Percentiles rank a stretch among this genome's conserved stretches.
Conservation (phyloP, 2,888 invertebrate genomes). For the Abrostola triplasia region DNA sequence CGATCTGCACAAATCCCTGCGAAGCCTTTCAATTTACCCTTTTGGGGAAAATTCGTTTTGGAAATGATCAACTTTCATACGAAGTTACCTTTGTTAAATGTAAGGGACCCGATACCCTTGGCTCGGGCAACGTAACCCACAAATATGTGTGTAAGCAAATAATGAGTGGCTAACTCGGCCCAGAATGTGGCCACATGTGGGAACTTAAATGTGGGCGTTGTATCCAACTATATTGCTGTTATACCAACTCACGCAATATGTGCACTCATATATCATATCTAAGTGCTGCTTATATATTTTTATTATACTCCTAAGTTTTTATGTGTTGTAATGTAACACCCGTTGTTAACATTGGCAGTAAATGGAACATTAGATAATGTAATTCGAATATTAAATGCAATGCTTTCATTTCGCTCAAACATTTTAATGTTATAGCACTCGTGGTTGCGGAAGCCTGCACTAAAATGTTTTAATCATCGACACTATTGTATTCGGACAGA, state of each 20-base stretch:
- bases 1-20: slow-evolving; percentile 36
- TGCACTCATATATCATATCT: slow-evolving; percentile 9
- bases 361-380: not conserved
- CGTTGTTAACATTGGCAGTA: not conserved
- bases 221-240: slow-evolving; percentile 24
- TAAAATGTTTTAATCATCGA: slow-evolving; percentile 24
- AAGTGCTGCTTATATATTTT: slow-evolving; percentile 13
- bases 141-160: slow-evolving; percentile 48
- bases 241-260: slow-evolving; percentile 32
- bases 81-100: slow-evolving; percentile 49
- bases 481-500: slow-evolving; percentile 6
- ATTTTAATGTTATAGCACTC: slow-evolving; percentile 8
- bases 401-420: slow-evolving; percentile 4
- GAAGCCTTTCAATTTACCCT: slow-evolving; percentile 53
- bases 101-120: slow-evolving; percentile 44
- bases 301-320: not conserved
- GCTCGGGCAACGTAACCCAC: slow-evolving; percentile 36
- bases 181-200: slow-evolving; percentile 39
- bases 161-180: slow-evolving; percentile 34
- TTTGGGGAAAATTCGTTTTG: slow-evolving; percentile 49
- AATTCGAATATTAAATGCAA: not conserved
- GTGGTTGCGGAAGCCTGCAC: slow-evolving; percentile 5
- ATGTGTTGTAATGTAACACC: not conserved
- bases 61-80: slow-evolving; percentile 53
- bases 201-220: slow-evolving; percentile 35